Percentiles rank a stretch among this genome's conserved stretches.
These are phyloP conservation scores for Vulpes ferrilata DNA, from an alignment of 2,113 vertebrate species.

Conservation along the genomic window DNA sequence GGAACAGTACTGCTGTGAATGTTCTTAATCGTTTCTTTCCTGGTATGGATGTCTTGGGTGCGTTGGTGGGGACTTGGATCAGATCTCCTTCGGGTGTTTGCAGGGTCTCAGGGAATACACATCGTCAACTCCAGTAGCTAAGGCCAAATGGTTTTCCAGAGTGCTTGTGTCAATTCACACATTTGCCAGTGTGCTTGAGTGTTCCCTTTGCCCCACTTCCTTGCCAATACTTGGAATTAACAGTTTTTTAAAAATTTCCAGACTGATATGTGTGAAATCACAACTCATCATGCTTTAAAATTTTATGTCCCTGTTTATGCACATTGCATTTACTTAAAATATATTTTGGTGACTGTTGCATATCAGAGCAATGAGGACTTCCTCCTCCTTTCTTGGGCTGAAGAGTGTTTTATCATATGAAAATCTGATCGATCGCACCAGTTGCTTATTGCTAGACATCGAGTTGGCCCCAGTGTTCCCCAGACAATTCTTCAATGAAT, in stretches of 20 bases:
- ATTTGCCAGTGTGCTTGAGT: not conserved
- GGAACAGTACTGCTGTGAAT: not conserved
- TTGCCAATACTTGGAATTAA: not conserved
- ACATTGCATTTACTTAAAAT: not conserved
- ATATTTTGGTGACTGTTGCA: not conserved
- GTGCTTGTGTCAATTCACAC: not conserved
- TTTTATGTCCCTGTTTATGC: constrained; percentile 21
- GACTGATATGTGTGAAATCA: not conserved
- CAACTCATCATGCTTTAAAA: not conserved
- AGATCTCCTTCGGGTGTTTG: not conserved
- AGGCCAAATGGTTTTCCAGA: not conserved
- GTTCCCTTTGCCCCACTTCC: not conserved
- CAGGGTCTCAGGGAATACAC: not conserved
- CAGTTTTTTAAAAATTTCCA: not conserved
- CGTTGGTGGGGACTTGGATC: not conserved
- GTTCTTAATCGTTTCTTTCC: not conserved
- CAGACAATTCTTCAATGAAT: not conserved
- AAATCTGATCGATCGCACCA: not conserved
- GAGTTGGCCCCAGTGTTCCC: not conserved
- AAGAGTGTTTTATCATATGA: not conserved
- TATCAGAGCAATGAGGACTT: not conserved
- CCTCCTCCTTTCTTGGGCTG: not conserved
- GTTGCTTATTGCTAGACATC: not conserved
- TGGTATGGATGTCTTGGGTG: not conserved
- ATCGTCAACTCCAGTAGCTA: not conserved